Base-by-base conservation (phyloP, 2,888 invertebrate genomes). In the Drosophila demipolita region DNA sequence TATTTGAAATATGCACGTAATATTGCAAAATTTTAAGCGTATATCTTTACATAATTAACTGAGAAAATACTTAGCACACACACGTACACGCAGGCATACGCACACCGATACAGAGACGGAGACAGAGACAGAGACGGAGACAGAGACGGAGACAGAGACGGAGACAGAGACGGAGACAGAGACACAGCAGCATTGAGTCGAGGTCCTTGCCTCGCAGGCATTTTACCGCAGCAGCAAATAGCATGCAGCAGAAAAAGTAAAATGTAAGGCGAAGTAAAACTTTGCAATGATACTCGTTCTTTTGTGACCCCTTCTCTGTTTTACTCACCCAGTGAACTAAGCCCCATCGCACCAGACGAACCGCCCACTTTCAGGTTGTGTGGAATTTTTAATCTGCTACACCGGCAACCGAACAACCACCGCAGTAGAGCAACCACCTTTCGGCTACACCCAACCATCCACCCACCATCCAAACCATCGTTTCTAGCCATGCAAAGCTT, bases 1-100 rank as follows among this genome's bases (percentile, higher is more conserved):
- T 85, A 87, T 87, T 87, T 87, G 89, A 87, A 87, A 85, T 87
- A 87, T 87, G 89, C 87, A 89, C 89, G 89, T 89, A 87, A 87
- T 87, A 87, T 87, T 89, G 87, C 87, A 85, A 87, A 87, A 87
- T 87, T 89, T 87, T 89, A 85, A 87, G 80, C 87, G 83, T 89
- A 87, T 87, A 87, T 89, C 85, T 87, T 89, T 87, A 89, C 87
- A 87, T 87, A 89, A 87, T 87, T 87, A 87, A 87, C 87, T 89
- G 85, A 83, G 85, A 87, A 87, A 89, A 86, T 88, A 86, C 88
- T 86, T 86, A 80, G 78, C 82, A 57, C 70, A 54, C 68, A 71
- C 72, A 76, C 35, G 59, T 29, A 29, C 42, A 73, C 17, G 61
- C 42, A 66, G 45, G 52, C 26, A 42, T 33, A 52, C 55, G 71